These are phyloP conservation scores for Molanna angustata DNA, from an alignment of 2,888 invertebrate species.

Conservation along the genomic window DNA sequence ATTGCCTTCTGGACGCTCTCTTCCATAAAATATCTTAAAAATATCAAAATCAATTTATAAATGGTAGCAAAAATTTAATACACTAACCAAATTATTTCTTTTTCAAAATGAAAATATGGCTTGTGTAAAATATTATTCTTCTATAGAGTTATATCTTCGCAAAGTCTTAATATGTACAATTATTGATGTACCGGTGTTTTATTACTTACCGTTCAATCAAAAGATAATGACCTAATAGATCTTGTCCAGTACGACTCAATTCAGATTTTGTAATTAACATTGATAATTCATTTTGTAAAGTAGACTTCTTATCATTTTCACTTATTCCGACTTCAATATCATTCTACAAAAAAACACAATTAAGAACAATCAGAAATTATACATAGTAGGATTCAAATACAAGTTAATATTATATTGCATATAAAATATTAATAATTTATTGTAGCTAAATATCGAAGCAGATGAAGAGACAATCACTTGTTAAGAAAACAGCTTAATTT, in stretches of 20 bases:
- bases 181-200: background rate
- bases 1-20: conserved; percentile 93
- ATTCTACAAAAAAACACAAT: conserved; percentile 44
- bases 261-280: conserved; percentile 68
- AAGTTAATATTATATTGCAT: background rate
- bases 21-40: conserved; percentile 78
- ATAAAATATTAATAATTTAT: background rate
- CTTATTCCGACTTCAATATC: conserved; percentile 61
- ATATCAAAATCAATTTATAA: background rate
- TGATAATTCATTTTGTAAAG: conserved; percentile 56
- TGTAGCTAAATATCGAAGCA: background rate
- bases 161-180: background rate
- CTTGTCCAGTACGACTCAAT: conserved; percentile 74
- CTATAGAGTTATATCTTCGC: background rate
- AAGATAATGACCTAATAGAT: conserved; percentile 83
- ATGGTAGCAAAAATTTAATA: background rate
- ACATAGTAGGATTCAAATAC: too few species aligned
- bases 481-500: too few species aligned
- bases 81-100: background rate
- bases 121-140: background rate
- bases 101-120: background rate
- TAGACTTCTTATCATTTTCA: conserved; percentile 49
- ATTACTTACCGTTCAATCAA: conserved; percentile 71
- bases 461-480: too few species aligned
- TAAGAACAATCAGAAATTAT: too few species aligned